Evolutionary conservation across 2,888 invertebrate genomes (phyloP).

Genomic region (Imbricaverruca yamaguchii): DNA sequence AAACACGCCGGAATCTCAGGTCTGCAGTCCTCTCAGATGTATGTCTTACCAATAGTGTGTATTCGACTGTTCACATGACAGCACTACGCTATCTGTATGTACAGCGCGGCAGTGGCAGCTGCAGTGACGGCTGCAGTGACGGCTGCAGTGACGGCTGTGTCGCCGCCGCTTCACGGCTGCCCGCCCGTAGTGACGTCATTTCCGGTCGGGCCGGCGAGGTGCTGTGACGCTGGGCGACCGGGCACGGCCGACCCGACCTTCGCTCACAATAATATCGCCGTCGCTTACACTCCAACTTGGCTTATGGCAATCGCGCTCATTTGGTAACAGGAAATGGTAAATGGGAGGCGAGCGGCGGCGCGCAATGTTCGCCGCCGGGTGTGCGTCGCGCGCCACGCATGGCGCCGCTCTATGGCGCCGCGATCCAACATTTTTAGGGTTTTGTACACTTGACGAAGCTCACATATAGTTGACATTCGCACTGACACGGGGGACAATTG

Average conservation of each 20-base stretch:
- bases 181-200: neutral
- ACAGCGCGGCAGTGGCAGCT: neutral
- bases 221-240: neutral
- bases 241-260: neutral
- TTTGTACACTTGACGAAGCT: constrained; percentile 21
- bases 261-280: neutral
- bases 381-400: neutral
- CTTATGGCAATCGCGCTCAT: constrained; percentile 5
- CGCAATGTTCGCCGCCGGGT: neutral
- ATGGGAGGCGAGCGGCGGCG: neutral
- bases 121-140: too few relatives aligned
- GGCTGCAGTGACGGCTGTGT: too few relatives aligned
- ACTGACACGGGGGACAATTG: neutral
- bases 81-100: neutral
- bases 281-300: neutral
- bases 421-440: neutral
- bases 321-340: constrained; percentile 19
- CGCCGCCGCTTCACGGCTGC: neutral
- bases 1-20: too few relatives aligned
- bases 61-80: constrained; percentile 1
- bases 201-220: neutral
- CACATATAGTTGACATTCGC: neutral
- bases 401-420: too few relatives aligned
- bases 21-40: too few relatives aligned
- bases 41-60: neutral